Evolutionary conservation across 1,140 invertebrate genomes (phyloP).

Genomic region (Halesus radiatus): DNA sequence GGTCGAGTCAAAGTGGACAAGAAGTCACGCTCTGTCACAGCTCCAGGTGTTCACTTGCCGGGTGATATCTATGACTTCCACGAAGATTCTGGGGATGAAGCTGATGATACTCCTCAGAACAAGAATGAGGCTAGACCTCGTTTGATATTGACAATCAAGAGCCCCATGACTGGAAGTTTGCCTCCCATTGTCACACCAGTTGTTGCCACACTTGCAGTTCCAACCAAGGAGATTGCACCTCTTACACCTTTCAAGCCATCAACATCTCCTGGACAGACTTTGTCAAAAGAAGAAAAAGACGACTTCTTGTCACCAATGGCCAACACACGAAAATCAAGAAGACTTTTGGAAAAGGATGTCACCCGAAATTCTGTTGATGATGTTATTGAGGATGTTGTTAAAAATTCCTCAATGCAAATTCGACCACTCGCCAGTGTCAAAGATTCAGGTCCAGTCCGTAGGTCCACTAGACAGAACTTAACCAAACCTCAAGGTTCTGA

Average conservation of each 20-base stretch:
- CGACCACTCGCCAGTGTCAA: conserved; percentile 55
- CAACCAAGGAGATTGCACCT: conserved; percentile 49
- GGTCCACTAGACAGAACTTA: conserved; percentile 62
- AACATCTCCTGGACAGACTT: conserved; percentile 58
- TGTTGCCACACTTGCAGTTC: conserved; percentile 30
- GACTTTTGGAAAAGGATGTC: conserved; percentile 84
- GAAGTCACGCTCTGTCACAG: conserved; percentile 71
- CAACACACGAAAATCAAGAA: conserved; percentile 84
- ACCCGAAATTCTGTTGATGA: conserved; percentile 83
- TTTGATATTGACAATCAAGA: conserved; percentile 85
- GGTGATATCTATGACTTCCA: conserved; percentile 88
- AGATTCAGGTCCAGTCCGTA: conserved; percentile 62
- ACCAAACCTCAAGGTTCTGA: conserved; percentile 61
- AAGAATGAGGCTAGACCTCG: conserved; percentile 76
- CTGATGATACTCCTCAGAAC: conserved; percentile 64
- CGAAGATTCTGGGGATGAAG: conserved; percentile 84
- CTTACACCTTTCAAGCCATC: conserved; percentile 25
- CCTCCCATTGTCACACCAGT: conserved; percentile 62
- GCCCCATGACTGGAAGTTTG: conserved; percentile 68
- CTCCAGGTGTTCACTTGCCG: conserved; percentile 66
- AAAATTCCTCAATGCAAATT: conserved; percentile 69
- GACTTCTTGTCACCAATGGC: conserved; percentile 73
- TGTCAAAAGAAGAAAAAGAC: conserved; percentile 74
- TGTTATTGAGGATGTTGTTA: conserved; percentile 87
- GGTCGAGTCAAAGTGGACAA: conserved; percentile 70